Conservation (phyloP, 2,888 invertebrate genomes). For the Sipunculus nudus region DNA sequence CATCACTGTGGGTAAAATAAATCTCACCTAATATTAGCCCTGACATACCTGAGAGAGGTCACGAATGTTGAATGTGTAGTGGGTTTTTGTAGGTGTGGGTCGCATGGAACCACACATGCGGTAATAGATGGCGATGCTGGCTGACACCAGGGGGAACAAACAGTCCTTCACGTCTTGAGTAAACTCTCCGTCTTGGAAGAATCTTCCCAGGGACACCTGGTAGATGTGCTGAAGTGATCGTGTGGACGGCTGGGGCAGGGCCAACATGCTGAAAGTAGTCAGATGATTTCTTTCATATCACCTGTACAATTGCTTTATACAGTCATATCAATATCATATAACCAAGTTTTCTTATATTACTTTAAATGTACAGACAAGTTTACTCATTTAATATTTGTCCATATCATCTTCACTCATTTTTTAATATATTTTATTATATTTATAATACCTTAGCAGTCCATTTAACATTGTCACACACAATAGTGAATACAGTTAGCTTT, state of each 20-base stretch:
- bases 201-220: slow-evolving; percentile 65
- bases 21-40: no score
- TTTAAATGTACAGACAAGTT: no score
- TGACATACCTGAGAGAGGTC: slow-evolving; percentile 65
- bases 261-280: slow-evolving; percentile 55
- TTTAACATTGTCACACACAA: no score
- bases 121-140: slow-evolving; percentile 64
- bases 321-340: background rate
- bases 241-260: slow-evolving; percentile 64
- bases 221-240: slow-evolving; percentile 66
- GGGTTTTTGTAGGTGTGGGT: slow-evolving; percentile 66
- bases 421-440: no score
- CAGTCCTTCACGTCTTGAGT: slow-evolving; percentile 61
- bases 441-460: no score
- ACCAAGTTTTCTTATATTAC: no score
- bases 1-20: no score
- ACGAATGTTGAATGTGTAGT: slow-evolving; percentile 66
- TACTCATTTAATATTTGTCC: no score
- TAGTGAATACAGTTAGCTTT: no score
- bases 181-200: slow-evolving; percentile 64
- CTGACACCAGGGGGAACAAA: slow-evolving; percentile 60
- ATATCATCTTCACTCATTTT: no score
- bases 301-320: background rate
- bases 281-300: no score
- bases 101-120: slow-evolving; percentile 60